Base-by-base conservation (phyloP, 2,888 invertebrate species). In the Timema podura region DNA sequence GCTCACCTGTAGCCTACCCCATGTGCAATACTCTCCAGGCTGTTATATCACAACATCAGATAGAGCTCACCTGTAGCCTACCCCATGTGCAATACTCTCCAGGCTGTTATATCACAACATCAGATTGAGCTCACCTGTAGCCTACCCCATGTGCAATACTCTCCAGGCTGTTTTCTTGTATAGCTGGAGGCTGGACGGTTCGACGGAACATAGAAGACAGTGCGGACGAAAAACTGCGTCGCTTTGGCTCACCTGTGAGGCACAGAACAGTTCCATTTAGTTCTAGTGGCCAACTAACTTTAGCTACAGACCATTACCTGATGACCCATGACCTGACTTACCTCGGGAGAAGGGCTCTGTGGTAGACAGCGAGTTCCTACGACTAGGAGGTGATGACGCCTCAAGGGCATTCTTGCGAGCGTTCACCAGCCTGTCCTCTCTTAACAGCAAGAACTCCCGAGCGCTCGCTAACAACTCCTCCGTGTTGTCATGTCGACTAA, bases 341-440 rank as follows among this genome's bases (percentile, higher is more conserved):
- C 82, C 80, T 80, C 81, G 78, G 8, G 78, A 76, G 66, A 81
- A 81, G 49, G 80, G 75, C 69, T 82, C 82, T 13, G 75, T 30
- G 30, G 30, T 75, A 5, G 77, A 72, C 47, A 76, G 70, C 72
- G 77, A 78, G 72, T 76, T 76, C 72, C 70, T 64, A 5, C 71
- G 57, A 51, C 71, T 65, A 61, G 54, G 67, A 51, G 45, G 57
- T 7, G 11, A 11, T 6, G 73, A 69, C 6, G 67, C 69, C 47
- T 87, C 85, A 69, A 86, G 81, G 69, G 84, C 85, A 73, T 88
- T 88, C 78, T 87, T 86, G 71, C 91, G 83, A 11, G 89, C 85
- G 78, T 91, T 91, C 2, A 90, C 86, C 67, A 93, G 82, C 78
- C 89, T 86, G 77, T 91, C 89, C 81, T 95, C 94, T 7, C 94